Evolutionary conservation across 2,888 invertebrate species (phyloP).

Genomic region (Melolontha melolontha): DNA sequence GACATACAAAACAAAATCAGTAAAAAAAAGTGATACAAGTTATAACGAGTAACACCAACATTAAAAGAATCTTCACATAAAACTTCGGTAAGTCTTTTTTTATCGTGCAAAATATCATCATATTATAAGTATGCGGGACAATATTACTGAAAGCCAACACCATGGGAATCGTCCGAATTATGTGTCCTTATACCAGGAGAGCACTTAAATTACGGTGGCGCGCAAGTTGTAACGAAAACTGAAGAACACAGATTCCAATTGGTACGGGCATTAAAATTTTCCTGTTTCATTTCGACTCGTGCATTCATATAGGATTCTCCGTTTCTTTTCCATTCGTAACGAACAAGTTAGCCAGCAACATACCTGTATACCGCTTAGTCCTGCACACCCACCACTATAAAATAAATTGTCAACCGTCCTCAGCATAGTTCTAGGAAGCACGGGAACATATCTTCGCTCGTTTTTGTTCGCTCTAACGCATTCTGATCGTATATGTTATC

Average conservation of each 20-base stretch:
- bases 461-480: constrained; percentile 2
- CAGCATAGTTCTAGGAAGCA: constrained; percentile 65
- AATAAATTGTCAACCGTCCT: constrained; percentile 67
- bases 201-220: constrained; percentile 62
- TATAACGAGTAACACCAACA: constrained; percentile 7
- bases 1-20: constrained; percentile 14
- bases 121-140: constrained; percentile 7
- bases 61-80: too few species aligned
- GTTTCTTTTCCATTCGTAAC: constrained; percentile 52
- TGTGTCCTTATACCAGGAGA: constrained; percentile 6
- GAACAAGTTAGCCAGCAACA: constrained; percentile 15
- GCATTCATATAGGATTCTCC: constrained; percentile 25
- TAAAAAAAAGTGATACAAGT: constrained; percentile 6
- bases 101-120: constrained; percentile 9
- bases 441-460: constrained; percentile 50
- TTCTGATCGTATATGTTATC: constrained; percentile 7
- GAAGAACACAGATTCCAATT: constrained; percentile 61
- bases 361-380: constrained; percentile 55
- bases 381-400: constrained; percentile 61
- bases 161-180: constrained; percentile 21
- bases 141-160: too few species aligned
- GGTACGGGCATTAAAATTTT: constrained; percentile 57
- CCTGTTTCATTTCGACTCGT: constrained; percentile 52
- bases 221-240: constrained; percentile 61
- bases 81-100: too few species aligned